Conservation (phyloP, 2,113 vertebrate genomes). For the Raja brachyura region DNA sequence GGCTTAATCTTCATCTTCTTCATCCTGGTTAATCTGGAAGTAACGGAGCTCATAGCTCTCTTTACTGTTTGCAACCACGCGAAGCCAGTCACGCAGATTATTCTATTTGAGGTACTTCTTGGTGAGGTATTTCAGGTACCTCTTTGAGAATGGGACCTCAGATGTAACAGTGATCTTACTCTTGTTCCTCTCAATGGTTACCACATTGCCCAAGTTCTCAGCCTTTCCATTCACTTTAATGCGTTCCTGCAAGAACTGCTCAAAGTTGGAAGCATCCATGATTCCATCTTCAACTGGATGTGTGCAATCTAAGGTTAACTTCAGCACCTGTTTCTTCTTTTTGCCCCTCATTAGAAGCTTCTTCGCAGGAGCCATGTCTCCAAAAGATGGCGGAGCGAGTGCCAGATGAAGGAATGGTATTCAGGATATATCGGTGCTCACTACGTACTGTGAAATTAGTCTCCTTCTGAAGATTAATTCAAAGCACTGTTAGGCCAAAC, state of each 20-base stretch:
- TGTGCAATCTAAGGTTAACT: conserved; percentile 94
- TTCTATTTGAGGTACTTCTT: conserved; percentile 94
- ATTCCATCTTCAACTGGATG: conserved; percentile 97
- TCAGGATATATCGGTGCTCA: background rate
- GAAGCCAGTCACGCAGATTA: conserved; percentile 86
- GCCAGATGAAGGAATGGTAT: background rate
- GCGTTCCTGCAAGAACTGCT: conserved; percentile 92
- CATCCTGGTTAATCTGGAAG: conserved; percentile 97
- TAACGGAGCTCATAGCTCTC: conserved; percentile 91
- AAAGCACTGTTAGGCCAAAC: background rate
- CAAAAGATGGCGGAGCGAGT: too few relatives aligned
- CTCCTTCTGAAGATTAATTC: background rate
- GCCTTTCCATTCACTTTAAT: conserved; percentile 97
- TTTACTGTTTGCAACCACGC: conserved; percentile 90
- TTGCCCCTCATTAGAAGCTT: conserved; percentile 82
- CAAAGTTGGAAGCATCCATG: conserved; percentile 98
- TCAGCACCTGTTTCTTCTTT: conserved; percentile 92
- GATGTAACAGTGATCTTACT: conserved; percentile 93
- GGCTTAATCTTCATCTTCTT: conserved; percentile 85
- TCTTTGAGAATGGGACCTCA: conserved; percentile 97
- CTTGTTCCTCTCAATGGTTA: conserved; percentile 93
- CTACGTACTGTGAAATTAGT: background rate
- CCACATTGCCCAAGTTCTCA: conserved; percentile 81
- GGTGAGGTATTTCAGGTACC: too few relatives aligned
- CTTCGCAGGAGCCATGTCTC: too few relatives aligned